These are phyloP conservation scores for Urocynchramus pylzowi DNA, from an alignment of 2,113 vertebrate species.

Conservation along the genomic window DNA sequence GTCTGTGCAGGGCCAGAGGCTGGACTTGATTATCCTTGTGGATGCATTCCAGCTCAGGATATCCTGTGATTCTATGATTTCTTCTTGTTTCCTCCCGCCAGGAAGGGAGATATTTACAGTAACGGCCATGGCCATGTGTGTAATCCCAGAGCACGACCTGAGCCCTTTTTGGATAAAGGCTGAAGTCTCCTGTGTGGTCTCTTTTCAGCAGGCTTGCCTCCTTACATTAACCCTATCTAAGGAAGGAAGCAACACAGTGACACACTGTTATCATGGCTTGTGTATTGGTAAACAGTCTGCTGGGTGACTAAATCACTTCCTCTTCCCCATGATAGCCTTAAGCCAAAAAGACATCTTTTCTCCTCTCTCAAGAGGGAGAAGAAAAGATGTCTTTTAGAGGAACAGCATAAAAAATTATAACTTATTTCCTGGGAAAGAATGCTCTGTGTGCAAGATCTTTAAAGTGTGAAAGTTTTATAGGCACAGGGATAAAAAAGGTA, in stretches of 20 bases:
- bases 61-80: neutral
- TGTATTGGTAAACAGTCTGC: neutral
- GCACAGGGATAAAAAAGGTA: neutral
- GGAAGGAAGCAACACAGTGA: neutral
- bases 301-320: neutral
- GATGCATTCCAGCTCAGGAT: neutral
- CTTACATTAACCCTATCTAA: neutral
- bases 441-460: neutral
- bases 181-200: neutral
- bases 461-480: neutral
- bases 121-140: fast-evolving
- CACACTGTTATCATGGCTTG: neutral
- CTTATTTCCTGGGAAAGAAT: neutral
- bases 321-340: neutral
- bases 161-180: neutral
- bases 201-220: neutral
- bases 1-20: neutral
- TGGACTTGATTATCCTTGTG: neutral
- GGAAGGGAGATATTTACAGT: neutral
- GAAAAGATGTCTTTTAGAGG: neutral
- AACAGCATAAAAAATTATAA: neutral
- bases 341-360: no score
- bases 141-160: neutral
- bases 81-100: neutral
- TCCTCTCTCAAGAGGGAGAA: neutral